These are phyloP conservation scores for Drosophila tsacasi DNA, from an alignment of 1,140 invertebrate species.

Conservation along the genomic window DNA sequence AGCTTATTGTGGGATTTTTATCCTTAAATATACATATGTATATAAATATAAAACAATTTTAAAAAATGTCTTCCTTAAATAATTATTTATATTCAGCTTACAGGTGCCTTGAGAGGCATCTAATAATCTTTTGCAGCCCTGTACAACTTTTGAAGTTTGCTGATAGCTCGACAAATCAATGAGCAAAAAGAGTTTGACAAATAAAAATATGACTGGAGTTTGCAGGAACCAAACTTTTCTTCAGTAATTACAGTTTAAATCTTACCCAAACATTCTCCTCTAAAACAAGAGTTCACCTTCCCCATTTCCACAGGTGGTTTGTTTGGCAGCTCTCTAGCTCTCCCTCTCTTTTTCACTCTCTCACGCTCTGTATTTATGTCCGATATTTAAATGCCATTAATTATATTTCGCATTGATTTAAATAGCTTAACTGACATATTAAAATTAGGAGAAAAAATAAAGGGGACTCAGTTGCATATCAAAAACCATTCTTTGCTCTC, in stretches of 20 bases:
- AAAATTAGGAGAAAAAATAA: conserved; percentile 51
- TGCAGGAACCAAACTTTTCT: no score
- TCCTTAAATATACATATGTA: no score
- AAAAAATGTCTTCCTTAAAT: neutral
- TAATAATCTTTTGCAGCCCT: neutral
- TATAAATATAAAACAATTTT: no score
- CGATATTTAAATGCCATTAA: conserved; percentile 64
- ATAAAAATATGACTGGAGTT: neutral
- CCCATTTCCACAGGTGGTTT: conserved; percentile 40
- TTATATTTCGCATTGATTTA: conserved; percentile 72
- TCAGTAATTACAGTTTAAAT: neutral
- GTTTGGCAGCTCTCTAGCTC: neutral
- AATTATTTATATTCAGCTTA: neutral
- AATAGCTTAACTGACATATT: conserved; percentile 68
- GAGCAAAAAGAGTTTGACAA: neutral
- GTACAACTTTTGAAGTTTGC: neutral
- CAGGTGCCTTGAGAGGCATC: no score
- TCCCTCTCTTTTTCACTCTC: neutral
- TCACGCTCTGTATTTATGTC: neutral
- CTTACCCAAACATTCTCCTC: no score
- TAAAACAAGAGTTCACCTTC: neutral
- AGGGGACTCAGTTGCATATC: conserved; percentile 55
- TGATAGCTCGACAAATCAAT: conserved; percentile 27
- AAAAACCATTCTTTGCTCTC: conserved; percentile 78
- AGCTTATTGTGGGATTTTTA: neutral